Evolutionary conservation across 2,113 vertebrate species (phyloP).

Genomic region (Meles meles): DNA sequence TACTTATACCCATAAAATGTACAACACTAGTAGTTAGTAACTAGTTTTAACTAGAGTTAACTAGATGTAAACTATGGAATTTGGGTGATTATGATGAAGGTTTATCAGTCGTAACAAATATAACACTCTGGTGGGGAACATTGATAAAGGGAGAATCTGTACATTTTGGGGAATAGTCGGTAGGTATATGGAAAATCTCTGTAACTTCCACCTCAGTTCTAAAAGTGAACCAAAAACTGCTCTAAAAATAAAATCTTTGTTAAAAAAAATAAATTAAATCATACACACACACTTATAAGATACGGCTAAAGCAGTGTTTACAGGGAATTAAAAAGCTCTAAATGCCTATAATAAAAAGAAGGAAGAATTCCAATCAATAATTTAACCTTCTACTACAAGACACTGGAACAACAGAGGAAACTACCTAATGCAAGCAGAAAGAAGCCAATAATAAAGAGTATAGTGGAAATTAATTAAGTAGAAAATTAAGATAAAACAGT

Average conservation of each 20-base stretch:
- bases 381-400: neutral
- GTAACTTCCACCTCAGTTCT: neutral
- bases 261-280: neutral
- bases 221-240: neutral
- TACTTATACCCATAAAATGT: neutral
- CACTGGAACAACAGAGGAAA: neutral
- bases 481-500: neutral
- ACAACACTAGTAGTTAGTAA: too few species aligned
- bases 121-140: neutral
- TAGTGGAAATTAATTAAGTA: neutral
- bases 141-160: neutral
- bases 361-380: neutral
- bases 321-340: neutral
- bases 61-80: neutral
- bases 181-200: neutral
- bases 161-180: neutral
- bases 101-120: neutral
- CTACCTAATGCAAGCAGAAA: neutral
- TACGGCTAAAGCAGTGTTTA: neutral
- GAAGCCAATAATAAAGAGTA: neutral
- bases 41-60: neutral
- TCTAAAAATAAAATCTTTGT: neutral
- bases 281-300: neutral
- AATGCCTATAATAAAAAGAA: neutral
- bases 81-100: neutral